phyloP scores from a whole-genome alignment of 37 sponge, comb jelly and placozoan genomes.

The Agelas oroides region DNA sequence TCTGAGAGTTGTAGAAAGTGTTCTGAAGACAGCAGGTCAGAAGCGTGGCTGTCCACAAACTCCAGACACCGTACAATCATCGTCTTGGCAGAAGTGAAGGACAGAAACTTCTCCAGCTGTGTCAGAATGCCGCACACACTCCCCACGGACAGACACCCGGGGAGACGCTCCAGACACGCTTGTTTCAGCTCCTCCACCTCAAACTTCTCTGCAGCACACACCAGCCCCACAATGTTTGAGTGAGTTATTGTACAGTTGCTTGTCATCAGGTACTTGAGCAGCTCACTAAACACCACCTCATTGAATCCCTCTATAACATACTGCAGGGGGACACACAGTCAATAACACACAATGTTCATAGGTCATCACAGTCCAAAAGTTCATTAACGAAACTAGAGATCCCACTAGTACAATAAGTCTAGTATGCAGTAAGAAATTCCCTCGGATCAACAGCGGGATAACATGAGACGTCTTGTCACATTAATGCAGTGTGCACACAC shows the following conservation, averaged over 20 bases:
- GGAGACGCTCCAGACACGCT: conserved; percentile 80
- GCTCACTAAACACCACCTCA: conserved; percentile 70
- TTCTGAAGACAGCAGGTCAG: conserved; percentile 56
- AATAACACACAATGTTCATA: neutral
- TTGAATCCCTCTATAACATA: conserved; percentile 51
- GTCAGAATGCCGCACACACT: conserved; percentile 73
- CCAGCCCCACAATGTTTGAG: conserved; percentile 79
- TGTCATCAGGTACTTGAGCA: conserved; percentile 82
- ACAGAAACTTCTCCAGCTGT: conserved; percentile 76
- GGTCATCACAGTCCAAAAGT: neutral
- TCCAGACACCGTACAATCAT: conserved; percentile 77
- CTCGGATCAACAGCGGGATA: too few relatives aligned
- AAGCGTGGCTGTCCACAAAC: conserved; percentile 83
- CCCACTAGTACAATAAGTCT: neutral
- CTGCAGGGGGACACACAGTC: conserved; percentile 22
- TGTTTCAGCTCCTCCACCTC: conserved; percentile 85
- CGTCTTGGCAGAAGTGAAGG: conserved; percentile 77
- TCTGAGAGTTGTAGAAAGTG: conserved; percentile 73
- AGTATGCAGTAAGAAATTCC: too few relatives aligned
- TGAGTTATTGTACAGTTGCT: conserved; percentile 76
- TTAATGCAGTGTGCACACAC: too few relatives aligned
- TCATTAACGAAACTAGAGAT: neutral
- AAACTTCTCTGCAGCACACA: conserved; percentile 83
- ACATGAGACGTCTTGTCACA: too few relatives aligned
- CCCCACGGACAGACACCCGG: conserved; percentile 57